phyloP scores from a whole-genome alignment of 2,113 vertebrate genomes.

The Rhea pennata region DNA sequence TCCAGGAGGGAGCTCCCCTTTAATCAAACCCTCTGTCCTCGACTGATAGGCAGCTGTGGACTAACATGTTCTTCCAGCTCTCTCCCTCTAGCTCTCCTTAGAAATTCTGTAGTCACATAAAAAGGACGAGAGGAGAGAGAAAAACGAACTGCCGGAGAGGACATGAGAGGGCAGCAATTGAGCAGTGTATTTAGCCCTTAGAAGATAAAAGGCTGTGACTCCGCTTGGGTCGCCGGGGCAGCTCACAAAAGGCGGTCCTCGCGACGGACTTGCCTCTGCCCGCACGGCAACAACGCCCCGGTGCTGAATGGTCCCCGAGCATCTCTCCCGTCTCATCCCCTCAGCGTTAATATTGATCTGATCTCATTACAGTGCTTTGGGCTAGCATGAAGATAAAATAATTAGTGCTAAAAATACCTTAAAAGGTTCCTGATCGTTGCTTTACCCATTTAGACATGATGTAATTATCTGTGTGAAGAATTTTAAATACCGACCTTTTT shows the following conservation, averaged over 20 bases:
- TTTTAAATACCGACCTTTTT: constrained; percentile 19
- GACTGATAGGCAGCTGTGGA: constrained; percentile 82
- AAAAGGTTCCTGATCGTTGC: not conserved
- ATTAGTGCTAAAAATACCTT: constrained; percentile 45
- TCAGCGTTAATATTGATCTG: not conserved
- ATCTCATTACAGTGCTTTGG: not conserved
- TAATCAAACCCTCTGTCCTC: constrained; percentile 86
- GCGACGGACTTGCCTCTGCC: not conserved
- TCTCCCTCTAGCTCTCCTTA: constrained; percentile 40
- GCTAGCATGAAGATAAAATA: constrained; percentile 12
- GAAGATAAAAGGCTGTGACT: not conserved
- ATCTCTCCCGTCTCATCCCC: not conserved
- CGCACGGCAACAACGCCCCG: not conserved
- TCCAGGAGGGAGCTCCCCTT: constrained; percentile 84
- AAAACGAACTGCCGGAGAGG: constrained; percentile 22
- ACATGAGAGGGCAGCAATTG: constrained; percentile 77
- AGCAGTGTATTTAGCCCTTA: constrained; percentile 28
- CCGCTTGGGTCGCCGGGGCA: not conserved
- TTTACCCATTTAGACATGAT: not conserved
- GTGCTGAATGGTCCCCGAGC: not conserved
- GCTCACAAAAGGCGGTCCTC: not conserved
- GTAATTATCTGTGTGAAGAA: not conserved
- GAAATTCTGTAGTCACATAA: constrained; percentile 35
- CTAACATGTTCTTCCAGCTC: constrained; percentile 76
- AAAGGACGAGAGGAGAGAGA: not conserved